phyloP scores from a whole-genome alignment of 1,140 invertebrate genomes.

The Dendrolimus kikuchii region DNA sequence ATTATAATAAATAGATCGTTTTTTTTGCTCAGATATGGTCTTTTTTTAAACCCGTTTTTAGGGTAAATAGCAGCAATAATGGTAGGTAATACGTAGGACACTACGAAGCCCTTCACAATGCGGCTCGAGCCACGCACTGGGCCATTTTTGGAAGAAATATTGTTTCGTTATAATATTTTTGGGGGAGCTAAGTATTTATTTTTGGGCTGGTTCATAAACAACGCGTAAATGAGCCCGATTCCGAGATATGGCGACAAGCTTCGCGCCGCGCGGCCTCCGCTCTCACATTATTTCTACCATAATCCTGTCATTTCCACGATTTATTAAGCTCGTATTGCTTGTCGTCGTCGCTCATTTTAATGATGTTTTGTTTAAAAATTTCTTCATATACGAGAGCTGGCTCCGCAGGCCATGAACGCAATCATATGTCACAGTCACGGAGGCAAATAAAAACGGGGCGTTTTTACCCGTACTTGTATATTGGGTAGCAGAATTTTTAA shows the following conservation, averaged over 20 bases:
- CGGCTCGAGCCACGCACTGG: no score
- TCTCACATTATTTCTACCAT: slow-evolving; percentile 23
- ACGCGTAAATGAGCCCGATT: slow-evolving; percentile 13
- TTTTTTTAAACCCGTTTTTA: no score
- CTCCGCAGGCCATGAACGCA: slow-evolving; percentile 9
- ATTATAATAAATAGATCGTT: no score
- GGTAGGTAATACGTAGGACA: no score
- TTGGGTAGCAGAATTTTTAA: no score
- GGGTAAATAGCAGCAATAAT: no score
- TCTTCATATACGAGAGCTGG: slow-evolving; percentile 10
- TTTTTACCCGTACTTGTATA: neutral
- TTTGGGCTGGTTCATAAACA: slow-evolving; percentile 16
- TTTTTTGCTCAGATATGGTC: no score
- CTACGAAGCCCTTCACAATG: no score
- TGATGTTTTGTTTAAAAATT: slow-evolving; percentile 22
- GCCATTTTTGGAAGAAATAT: no score
- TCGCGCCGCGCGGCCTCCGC: slow-evolving; percentile 11
- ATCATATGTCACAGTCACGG: slow-evolving; percentile 13
- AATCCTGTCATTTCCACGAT: slow-evolving; percentile 26
- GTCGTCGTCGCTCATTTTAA: slow-evolving; percentile 22
- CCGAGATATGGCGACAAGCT: neutral
- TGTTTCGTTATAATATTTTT: slow-evolving; percentile 5
- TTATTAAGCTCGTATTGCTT: slow-evolving; percentile 23
- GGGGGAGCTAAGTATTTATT: slow-evolving; percentile 9
- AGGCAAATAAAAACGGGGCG: slow-evolving; percentile 10